Evolutionary conservation across 2,797 vertebrate genomes (phyloP).

Genomic region (Mormyrops attenuatus): DNA sequence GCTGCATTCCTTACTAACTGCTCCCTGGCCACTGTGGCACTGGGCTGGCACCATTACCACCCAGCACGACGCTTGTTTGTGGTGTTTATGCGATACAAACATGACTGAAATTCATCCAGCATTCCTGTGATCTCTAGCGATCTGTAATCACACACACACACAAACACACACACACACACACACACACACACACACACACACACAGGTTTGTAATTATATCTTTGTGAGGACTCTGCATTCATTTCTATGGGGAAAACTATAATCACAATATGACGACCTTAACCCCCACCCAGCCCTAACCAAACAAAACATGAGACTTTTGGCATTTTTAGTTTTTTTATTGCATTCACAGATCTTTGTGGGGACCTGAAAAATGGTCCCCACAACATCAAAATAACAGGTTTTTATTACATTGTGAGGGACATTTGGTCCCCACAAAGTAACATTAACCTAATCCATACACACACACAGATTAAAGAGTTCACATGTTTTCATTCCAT

Average conservation of each 20-base stretch:
- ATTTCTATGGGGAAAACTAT: background rate
- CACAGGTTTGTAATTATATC: background rate
- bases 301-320: too few relatives aligned
- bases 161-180: too few relatives aligned
- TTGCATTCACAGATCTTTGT: background rate
- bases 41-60: background rate
- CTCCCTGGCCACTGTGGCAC: background rate
- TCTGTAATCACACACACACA: background rate
- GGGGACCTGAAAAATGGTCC: background rate
- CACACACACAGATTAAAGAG: background rate
- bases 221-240: background rate
- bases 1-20: constrained; percentile 14
- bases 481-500: background rate
- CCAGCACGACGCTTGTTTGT: background rate
- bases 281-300: background rate
- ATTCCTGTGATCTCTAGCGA: background rate
- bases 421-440: background rate
- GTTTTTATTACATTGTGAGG: background rate
- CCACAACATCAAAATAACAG: background rate
- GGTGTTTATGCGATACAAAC: background rate
- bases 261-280: background rate
- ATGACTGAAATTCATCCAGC: background rate
- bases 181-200: background rate
- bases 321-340: background rate
- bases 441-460: background rate